These are phyloP conservation scores for Eurystomus gularis DNA, from an alignment of 2,113 vertebrate species.

Conservation along the genomic window DNA sequence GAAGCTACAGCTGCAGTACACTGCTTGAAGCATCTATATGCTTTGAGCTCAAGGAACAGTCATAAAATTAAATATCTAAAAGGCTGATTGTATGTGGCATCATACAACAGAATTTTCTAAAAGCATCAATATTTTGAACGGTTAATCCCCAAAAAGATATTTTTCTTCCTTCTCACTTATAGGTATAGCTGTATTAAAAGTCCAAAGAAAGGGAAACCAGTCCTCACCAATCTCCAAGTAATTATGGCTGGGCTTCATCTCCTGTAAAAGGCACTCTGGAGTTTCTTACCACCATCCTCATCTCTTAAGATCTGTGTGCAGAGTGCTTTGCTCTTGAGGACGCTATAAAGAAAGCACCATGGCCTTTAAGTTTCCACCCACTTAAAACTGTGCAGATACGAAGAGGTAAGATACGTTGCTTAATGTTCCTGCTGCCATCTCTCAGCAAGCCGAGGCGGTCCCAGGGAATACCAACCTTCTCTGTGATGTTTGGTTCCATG, in stretches of 20 bases:
- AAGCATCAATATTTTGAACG: neutral
- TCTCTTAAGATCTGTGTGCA: neutral
- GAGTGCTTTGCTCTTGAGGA: neutral
- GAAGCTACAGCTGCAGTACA: neutral
- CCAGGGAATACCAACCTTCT: neutral
- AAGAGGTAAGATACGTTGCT: neutral
- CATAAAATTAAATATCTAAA: neutral
- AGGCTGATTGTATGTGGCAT: neutral
- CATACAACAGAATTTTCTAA: neutral
- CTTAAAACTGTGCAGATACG: neutral
- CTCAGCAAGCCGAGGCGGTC: neutral
- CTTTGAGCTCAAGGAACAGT: neutral
- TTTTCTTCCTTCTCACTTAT: neutral
- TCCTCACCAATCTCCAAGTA: neutral
- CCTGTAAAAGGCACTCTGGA: neutral
- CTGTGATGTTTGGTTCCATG: accelerated
- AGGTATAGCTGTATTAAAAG: neutral
- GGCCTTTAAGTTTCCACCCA: neutral
- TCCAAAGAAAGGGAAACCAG: neutral
- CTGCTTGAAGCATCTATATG: neutral
- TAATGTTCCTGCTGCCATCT: neutral
- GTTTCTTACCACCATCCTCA: neutral
- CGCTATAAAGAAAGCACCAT: neutral
- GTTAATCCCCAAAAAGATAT: neutral
- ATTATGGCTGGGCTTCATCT: neutral